A percentile compares a stretch with the other conserved stretches of the same genome.
Evolutionary conservation across 23 tunicate species (phyloP).

Genomic region (Styela clava): DNA sequence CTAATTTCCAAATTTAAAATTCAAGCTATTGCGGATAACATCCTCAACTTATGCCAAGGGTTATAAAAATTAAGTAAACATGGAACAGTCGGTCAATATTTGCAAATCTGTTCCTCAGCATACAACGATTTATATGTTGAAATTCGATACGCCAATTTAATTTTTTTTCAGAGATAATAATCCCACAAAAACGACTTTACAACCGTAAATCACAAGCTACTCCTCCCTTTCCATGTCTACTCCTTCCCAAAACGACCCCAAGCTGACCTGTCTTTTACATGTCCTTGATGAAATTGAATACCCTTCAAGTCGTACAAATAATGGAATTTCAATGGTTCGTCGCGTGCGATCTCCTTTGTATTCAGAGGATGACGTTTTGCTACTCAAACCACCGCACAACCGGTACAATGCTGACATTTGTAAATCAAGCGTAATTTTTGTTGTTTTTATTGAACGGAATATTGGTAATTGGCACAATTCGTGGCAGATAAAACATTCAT

Average conservation of each 20-base stretch:
- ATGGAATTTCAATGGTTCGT: not conserved
- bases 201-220: not conserved
- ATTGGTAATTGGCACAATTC: no score
- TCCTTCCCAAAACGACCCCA: constrained; percentile 17
- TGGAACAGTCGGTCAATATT: not conserved
- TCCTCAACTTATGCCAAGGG: no score
- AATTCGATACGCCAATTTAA: no score
- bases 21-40: no score
- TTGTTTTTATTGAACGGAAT: no score
- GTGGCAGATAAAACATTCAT: no score
- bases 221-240: constrained; percentile 24
- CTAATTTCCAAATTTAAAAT: no score
- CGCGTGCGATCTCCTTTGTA: not conserved
- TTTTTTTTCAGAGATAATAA: no score
- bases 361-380: not conserved
- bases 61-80: not conserved
- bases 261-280: constrained; percentile 15
- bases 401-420: no score
- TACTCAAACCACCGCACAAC: no score
- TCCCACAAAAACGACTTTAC: not conserved
- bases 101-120: not conserved
- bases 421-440: no score
- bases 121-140: not conserved
- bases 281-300: not conserved
- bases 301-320: not conserved